Evolutionary conservation across 2,888 invertebrate genomes (phyloP).

Genomic region (Balanococcus diminutus): DNA sequence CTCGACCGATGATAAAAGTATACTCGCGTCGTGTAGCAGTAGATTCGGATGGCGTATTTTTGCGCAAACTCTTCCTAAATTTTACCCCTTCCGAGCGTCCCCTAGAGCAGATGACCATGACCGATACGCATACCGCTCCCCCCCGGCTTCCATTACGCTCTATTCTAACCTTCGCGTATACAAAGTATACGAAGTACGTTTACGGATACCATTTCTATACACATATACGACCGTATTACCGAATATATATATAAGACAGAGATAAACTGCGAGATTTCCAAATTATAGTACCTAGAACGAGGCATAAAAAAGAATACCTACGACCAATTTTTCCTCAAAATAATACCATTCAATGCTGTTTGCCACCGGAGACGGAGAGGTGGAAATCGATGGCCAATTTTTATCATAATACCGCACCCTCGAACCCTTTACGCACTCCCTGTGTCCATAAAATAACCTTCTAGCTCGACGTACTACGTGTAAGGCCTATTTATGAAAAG

Average conservation of each 20-base stretch:
- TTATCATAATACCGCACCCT: too few relatives aligned
- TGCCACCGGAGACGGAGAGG: neutral
- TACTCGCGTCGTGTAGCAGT: neutral
- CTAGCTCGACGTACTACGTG: too few relatives aligned
- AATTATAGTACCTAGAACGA: neutral
- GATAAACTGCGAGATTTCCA: neutral
- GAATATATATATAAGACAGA: neutral
- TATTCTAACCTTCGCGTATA: conserved; percentile 10
- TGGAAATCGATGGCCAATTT: conserved; percentile 15
- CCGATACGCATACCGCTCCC: conserved; percentile 25
- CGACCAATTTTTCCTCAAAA: neutral
- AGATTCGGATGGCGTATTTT: conserved; percentile 8
- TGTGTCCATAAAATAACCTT: neutral
- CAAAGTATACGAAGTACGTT: neutral
- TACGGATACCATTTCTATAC: neutral
- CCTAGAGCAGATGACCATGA: conserved; percentile 29
- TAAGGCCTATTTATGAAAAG: too few relatives aligned
- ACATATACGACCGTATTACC: too few relatives aligned
- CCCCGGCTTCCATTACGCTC: neutral
- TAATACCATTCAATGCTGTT: neutral
- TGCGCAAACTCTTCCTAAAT: conserved; percentile 18
- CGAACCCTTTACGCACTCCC: neutral
- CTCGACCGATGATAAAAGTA: neutral
- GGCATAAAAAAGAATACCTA: neutral
- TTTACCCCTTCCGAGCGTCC: conserved; percentile 47